Evolutionary conservation across 1,140 invertebrate species (phyloP).

Genomic region (Drosophila busckii): DNA sequence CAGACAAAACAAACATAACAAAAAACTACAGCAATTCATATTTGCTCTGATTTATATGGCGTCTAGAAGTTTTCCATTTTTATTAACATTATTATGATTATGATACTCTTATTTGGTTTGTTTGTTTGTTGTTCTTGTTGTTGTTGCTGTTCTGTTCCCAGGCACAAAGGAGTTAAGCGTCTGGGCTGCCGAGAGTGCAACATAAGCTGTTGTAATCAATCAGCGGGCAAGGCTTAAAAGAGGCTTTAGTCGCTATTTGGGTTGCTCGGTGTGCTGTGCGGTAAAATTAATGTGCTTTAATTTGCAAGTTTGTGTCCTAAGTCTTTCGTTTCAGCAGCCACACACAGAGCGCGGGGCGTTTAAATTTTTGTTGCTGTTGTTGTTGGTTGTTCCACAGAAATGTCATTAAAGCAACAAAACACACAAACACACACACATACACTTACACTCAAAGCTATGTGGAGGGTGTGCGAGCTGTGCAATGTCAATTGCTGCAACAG

Average conservation of each 20-base stretch:
- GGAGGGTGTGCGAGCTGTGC: constrained; percentile 49
- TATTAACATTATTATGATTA: constrained; percentile 77
- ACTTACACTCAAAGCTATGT: neutral
- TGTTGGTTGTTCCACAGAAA: constrained; percentile 57
- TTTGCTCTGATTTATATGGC: constrained; percentile 77
- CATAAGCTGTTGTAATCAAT: constrained; percentile 57
- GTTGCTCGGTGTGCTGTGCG: constrained; percentile 13
- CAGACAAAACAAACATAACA: constrained; percentile 66
- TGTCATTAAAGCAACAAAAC: constrained; percentile 66
- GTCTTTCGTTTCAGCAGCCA: constrained; percentile 30
- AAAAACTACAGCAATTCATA: constrained; percentile 74
- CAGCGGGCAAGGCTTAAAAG: constrained; percentile 33
- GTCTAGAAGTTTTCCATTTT: constrained; percentile 77
- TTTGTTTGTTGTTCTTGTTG: too few species aligned
- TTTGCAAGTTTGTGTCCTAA: constrained; percentile 26
- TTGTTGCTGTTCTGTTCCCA: too few species aligned
- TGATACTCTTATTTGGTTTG: constrained; percentile 51
- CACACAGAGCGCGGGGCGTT: constrained; percentile 48
- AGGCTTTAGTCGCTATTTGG: constrained; percentile 17
- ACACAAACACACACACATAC: constrained; percentile 38
- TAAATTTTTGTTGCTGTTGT: constrained; percentile 16
- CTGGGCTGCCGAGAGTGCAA: neutral
- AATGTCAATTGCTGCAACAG: constrained; percentile 69
- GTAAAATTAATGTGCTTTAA: constrained; percentile 75
- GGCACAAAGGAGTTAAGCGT: constrained; percentile 29